A percentile compares a stretch with the other conserved stretches of the same genome.
Conservation (phyloP, 1,140 invertebrate genomes). For the Anastatus disparis region DNA sequence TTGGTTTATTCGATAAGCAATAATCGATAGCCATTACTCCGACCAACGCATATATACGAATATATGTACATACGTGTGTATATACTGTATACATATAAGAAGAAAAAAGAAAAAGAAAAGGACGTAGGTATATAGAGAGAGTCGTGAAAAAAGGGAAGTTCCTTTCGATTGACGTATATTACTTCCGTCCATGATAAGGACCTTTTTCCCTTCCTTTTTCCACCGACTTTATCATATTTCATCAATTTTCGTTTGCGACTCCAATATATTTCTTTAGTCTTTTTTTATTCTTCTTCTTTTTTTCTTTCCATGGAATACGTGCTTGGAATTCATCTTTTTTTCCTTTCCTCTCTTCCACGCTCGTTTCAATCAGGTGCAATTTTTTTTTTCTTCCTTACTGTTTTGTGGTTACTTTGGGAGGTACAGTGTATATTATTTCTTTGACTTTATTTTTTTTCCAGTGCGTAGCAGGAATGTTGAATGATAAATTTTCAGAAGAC, state of each 20-base stretch:
- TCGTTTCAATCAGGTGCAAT: slow-evolving; percentile 8
- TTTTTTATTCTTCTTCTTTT: no score
- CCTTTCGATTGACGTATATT: slow-evolving; percentile 19
- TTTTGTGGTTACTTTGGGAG: no score
- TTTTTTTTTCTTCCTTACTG: background rate
- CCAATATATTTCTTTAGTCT: background rate
- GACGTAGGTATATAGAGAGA: background rate
- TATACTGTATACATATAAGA: no score
- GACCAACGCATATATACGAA: background rate
- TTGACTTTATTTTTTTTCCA: no score
- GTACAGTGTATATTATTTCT: no score
- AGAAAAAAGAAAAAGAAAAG: background rate
- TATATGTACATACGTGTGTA: no score
- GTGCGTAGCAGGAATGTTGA: no score
- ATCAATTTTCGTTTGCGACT: slow-evolving; percentile 19
- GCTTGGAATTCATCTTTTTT: background rate
- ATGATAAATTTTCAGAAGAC: no score
- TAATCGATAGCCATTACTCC: slow-evolving; percentile 51
- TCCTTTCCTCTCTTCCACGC: slow-evolving; percentile 1
- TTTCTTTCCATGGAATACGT: slow-evolving; percentile 7
- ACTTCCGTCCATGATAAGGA: slow-evolving; percentile 23
- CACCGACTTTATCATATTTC: slow-evolving; percentile 26
- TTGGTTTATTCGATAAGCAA: slow-evolving; percentile 59
- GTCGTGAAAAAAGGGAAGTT: no score
- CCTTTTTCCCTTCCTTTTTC: background rate